phyloP scores from a whole-genome alignment of 2,888 invertebrate genomes.

The Agelastica alni region DNA sequence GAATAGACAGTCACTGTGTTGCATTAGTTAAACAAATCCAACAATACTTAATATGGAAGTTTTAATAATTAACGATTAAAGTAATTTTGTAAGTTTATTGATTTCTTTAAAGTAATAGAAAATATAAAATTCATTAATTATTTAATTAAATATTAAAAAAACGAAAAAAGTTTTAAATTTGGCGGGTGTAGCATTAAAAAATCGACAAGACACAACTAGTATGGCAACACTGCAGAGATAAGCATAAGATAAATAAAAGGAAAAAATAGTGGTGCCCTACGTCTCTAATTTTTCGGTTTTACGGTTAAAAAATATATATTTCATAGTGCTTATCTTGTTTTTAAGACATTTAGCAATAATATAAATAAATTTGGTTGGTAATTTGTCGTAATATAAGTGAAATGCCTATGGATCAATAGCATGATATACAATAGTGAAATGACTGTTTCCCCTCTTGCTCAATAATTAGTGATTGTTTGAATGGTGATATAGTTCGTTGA shows the following conservation, averaged over 20 bases:
- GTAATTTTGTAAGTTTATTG: too few species aligned
- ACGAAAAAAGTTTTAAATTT: slow-evolving; percentile 23
- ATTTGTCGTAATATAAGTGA: slow-evolving; percentile 31
- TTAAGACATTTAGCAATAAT: slow-evolving; percentile 20
- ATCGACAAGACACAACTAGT: slow-evolving; percentile 10
- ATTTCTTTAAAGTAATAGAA: too few species aligned
- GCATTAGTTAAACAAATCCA: too few species aligned
- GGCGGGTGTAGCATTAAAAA: slow-evolving; percentile 22
- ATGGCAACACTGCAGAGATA: slow-evolving; percentile 28
- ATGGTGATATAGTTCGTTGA: slow-evolving; percentile 28
- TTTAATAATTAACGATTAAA: too few species aligned
- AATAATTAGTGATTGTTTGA: slow-evolving; percentile 44
- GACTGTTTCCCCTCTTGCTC: slow-evolving; percentile 50
- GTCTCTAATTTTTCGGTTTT: slow-evolving; percentile 23
- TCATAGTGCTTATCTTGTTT: slow-evolving; percentile 12
- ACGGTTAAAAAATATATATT: slow-evolving; percentile 12
- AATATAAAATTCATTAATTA: too few species aligned
- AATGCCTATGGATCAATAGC: slow-evolving; percentile 54
- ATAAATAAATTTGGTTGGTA: slow-evolving; percentile 10
- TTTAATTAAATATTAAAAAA: too few species aligned
- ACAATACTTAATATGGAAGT: too few species aligned
- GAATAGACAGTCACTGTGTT: too few species aligned
- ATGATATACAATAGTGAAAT: slow-evolving; percentile 51
- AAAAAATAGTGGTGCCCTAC: slow-evolving; percentile 30
- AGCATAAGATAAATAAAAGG: slow-evolving; percentile 31